A percentile compares a stretch with the other conserved stretches of the same genome.
Conservation (phyloP, 2,888 invertebrate genomes). For the Merodon equestris region DNA sequence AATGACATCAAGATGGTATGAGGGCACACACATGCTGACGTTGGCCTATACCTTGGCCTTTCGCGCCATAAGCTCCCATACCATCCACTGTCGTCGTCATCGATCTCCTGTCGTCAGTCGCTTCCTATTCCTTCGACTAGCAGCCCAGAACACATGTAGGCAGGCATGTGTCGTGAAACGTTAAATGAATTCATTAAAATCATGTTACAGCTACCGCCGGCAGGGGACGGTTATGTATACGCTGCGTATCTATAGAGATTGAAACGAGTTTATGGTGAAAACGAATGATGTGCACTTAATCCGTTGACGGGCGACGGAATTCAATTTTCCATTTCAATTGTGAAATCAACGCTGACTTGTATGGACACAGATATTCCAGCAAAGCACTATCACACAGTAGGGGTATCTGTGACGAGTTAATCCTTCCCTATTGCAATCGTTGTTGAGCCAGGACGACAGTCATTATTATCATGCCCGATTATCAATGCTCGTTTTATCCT, state of each 20-base stretch:
- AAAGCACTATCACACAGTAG: too few species aligned
- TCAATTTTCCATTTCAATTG: constrained; percentile 21
- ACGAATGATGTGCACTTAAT: constrained; percentile 33
- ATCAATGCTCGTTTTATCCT: too few species aligned
- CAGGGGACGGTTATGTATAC: too few species aligned
- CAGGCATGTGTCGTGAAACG: constrained; percentile 33
- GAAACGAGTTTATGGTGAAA: constrained; percentile 48
- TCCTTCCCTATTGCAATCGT: constrained; percentile 75
- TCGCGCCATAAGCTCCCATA: constrained; percentile 41
- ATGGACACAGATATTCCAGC: too few species aligned
- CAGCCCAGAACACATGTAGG: not conserved
- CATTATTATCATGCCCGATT: too few species aligned
- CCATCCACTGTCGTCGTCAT: too few species aligned
- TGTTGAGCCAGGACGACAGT: constrained; percentile 72
- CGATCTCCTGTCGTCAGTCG: too few species aligned
- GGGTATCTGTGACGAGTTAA: constrained; percentile 45
- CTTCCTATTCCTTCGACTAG: too few species aligned
- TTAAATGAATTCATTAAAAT: constrained; percentile 63
- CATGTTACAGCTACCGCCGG: constrained; percentile 31
- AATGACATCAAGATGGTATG: constrained; percentile 26
- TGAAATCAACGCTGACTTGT: not conserved
- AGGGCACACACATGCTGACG: constrained; percentile 28
- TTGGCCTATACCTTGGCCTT: constrained; percentile 69
- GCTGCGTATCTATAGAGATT: constrained; percentile 48
- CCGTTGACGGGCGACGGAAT: constrained; percentile 35